Percentiles rank a stretch among this genome's conserved stretches.
Evolutionary conservation across 1,140 invertebrate species (phyloP).

Genomic region (Drosophila lini): DNA sequence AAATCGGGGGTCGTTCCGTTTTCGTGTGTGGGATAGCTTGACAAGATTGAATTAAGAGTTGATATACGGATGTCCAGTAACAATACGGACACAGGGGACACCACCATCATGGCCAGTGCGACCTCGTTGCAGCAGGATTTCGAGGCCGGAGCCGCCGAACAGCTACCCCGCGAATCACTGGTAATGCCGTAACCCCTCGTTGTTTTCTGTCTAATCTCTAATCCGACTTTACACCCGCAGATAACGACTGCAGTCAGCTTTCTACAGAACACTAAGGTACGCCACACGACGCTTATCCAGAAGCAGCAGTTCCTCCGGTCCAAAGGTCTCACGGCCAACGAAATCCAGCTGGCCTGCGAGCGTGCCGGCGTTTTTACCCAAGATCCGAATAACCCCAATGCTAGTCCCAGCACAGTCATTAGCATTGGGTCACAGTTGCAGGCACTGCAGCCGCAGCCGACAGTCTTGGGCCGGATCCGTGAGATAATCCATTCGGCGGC

Average conservation of each 20-base stretch:
- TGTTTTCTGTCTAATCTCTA: slow-evolving; percentile 55
- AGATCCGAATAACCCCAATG: slow-evolving; percentile 74
- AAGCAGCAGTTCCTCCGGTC: slow-evolving; percentile 92
- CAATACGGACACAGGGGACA: slow-evolving; percentile 83
- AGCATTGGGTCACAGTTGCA: slow-evolving; percentile 78
- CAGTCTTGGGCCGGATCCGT: slow-evolving; percentile 86
- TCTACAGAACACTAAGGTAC: slow-evolving; percentile 92
- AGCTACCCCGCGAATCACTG: slow-evolving; percentile 74
- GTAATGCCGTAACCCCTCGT: slow-evolving; percentile 46
- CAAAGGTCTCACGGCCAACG: slow-evolving; percentile 92
- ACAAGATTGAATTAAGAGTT: slow-evolving; percentile 80
- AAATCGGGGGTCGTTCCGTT: slow-evolving; percentile 15
- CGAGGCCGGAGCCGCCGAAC: slow-evolving; percentile 17
- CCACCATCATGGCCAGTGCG: slow-evolving; percentile 62
- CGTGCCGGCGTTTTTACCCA: slow-evolving; percentile 85
- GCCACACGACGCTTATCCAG: slow-evolving; percentile 89
- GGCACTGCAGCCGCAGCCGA: slow-evolving; percentile 77
- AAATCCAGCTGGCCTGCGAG: slow-evolving; percentile 90
- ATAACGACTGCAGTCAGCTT: slow-evolving; percentile 94
- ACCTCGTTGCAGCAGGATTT: slow-evolving; percentile 47
- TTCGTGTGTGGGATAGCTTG: slow-evolving; percentile 8
- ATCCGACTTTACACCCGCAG: slow-evolving; percentile 84
- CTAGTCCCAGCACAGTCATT: slow-evolving; percentile 72
- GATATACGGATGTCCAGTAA: slow-evolving; percentile 74
- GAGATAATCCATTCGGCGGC: slow-evolving; percentile 89